Evolutionary conservation across 2,888 invertebrate genomes (phyloP), one percentile per base, ranked within the genome.

Genomic region (Melinopterus prodromus): DNA sequence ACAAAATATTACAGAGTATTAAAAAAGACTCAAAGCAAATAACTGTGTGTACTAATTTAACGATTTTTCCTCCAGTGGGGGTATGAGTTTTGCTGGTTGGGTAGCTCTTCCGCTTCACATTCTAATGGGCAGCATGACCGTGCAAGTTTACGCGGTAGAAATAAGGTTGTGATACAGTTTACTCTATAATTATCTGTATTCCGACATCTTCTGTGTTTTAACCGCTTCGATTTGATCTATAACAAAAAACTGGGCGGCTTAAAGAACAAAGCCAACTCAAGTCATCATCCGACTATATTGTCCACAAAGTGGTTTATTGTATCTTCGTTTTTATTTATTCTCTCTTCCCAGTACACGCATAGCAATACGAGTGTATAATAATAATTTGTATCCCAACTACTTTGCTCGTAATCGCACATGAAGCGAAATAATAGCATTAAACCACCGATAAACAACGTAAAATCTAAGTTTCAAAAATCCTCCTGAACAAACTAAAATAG

Each of bases 151-250:
- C 78, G 81, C 82, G 84, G 83, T 83, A 83, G 84, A 82, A 83
- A 83, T 84, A 83, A 85, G 84, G 83, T 85, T 85, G 83, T 85
- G 84, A 84, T 85, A 85, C 84, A 83, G 79, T 83, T 82, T 77
- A 79, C 82, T 84, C 82, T 85, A 80, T 85, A 85, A 85, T 85
- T 85, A 85, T 83, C 81, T 77, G 78, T 77, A 84, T 84, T 83
- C 84, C 83, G 84, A 82, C 84, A 82, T 74, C 35, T 74, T 37
- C 82, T 74, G 74, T 74, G 74, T 74, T 74, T 74, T 74, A 74
- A 37, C 74, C 74, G 74, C 74, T 74, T 53, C 53, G 7, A 53
- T 53, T 53, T 53, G 53, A 53, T 53, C 9, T 53, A 53, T 12
- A 53, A 53, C 53, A 53, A 53, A 53, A 53, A 53, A 53, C 53